These are phyloP conservation scores for Eustalomyia histrio DNA, from an alignment of 2,888 invertebrate genomes.

Conservation along the genomic window DNA sequence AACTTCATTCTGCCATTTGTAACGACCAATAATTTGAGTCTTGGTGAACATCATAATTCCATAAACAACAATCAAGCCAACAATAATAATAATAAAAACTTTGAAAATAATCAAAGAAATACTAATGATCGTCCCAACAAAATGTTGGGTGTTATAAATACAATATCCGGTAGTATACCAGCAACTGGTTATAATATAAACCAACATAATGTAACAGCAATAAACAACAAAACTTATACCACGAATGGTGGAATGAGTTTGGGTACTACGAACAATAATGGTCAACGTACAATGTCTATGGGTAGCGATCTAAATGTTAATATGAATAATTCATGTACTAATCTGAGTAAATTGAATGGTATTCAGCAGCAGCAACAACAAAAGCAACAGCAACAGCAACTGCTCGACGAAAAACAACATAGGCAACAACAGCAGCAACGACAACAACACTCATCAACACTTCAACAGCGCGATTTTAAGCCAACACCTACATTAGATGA, in stretches of 20 bases:
- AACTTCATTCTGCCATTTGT: neutral
- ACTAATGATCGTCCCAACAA: constrained; percentile 42
- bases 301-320: constrained; percentile 72
- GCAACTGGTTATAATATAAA: constrained; percentile 61
- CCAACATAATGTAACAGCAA: constrained; percentile 41
- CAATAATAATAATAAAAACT: constrained; percentile 37
- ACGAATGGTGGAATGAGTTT: constrained; percentile 1
- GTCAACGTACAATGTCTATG: constrained; percentile 61
- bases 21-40: constrained; percentile 22
- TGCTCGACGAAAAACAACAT: too few relatives aligned
- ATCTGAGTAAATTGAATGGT: constrained; percentile 70
- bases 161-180: constrained; percentile 77
- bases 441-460: constrained; percentile 35
- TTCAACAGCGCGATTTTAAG: constrained; percentile 57
- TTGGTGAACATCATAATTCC: constrained; percentile 49
- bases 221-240: constrained; percentile 14
- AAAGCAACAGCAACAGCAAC: constrained; percentile 52
- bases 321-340: constrained; percentile 69
- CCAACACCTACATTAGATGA: constrained; percentile 33
- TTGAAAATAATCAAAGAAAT: constrained; percentile 29
- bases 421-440: constrained; percentile 22
- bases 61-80: constrained; percentile 35
- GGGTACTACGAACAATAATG: constrained; percentile 29
- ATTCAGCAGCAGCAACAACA: constrained; percentile 60
- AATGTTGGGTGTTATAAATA: constrained; percentile 72